phyloP scores from a whole-genome alignment of 37 sponge, comb jelly and placozoan species.

The Halichondria panicea region DNA sequence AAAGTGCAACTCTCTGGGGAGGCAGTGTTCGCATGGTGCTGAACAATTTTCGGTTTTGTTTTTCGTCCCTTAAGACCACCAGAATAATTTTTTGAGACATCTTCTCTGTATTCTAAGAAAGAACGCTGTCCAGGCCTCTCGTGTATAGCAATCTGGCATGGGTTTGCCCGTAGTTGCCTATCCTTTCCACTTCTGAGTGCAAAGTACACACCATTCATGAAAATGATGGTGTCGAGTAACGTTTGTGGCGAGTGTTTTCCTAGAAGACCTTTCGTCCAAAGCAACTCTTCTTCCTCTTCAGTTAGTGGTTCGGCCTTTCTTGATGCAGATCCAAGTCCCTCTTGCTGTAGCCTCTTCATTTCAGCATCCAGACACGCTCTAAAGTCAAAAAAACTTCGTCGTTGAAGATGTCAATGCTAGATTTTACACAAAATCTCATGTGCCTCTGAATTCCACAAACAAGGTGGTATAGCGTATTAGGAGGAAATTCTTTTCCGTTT shows the following conservation, averaged over 20 bases:
- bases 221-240: conserved; percentile 37
- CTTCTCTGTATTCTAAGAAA: conserved; percentile 25
- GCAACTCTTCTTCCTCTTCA: conserved; percentile 18
- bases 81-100: conserved; percentile 42
- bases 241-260: conserved; percentile 8
- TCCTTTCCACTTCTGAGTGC: conserved; percentile 28
- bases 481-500: not conserved
- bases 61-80: conserved; percentile 24
- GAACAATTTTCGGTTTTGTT: conserved; percentile 15
- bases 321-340: not conserved
- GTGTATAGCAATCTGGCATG: conserved; percentile 17
- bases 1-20: conserved; percentile 28
- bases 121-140: conserved; percentile 2
- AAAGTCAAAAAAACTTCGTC: conserved; percentile 25
- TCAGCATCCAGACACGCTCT: conserved; percentile 31
- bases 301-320: conserved; percentile 35
- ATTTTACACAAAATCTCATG: not conserved
- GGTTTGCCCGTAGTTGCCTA: conserved; percentile 6
- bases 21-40: conserved; percentile 16
- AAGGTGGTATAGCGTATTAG: not conserved
- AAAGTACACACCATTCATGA: conserved; percentile 26
- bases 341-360: conserved; percentile 38
- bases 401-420: conserved; percentile 13
- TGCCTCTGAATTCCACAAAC: not conserved
- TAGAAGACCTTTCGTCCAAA: no score